Conservation (phyloP, 2,888 invertebrate species). For the Unio delphinus region DNA sequence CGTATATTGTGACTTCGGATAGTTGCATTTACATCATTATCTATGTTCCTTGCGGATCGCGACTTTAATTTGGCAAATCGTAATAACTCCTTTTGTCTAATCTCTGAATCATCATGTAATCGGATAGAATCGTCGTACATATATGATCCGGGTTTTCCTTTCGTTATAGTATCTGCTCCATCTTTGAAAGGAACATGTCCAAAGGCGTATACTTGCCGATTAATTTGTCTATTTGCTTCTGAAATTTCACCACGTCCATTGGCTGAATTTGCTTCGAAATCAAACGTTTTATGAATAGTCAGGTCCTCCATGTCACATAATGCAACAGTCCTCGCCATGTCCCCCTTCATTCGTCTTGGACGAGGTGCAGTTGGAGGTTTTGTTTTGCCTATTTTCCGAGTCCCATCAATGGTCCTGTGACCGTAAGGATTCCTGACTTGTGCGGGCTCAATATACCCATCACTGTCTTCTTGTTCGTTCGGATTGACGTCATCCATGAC, state of each 20-base stretch:
- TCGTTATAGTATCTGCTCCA: background rate
- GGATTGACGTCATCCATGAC: conserved; percentile 8
- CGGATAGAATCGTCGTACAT: conserved; percentile 10
- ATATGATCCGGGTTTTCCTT: conserved; percentile 4
- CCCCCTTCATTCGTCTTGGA: conserved; percentile 39
- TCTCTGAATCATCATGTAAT: conserved; percentile 34
- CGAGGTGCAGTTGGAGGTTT: conserved; percentile 53
- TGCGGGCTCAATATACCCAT: conserved; percentile 61
- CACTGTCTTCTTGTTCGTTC: conserved; percentile 41
- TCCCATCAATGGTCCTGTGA: conserved; percentile 10
- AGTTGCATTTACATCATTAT: conserved; percentile 58
- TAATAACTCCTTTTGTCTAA: conserved; percentile 23
- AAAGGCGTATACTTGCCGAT: no score
- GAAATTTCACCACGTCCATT: no score
- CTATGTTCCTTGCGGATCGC: conserved; percentile 45
- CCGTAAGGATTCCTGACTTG: conserved; percentile 35
- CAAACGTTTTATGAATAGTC: no score
- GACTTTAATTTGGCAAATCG: conserved; percentile 40
- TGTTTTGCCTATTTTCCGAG: conserved; percentile 34
- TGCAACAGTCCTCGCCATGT: conserved; percentile 1
- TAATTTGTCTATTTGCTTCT: no score
- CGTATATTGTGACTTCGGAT: conserved; percentile 60
- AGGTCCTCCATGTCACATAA: no score
- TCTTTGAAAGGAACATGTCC: no score
- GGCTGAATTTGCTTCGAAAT: no score